Evolutionary conservation across 2,113 vertebrate species (phyloP).

Genomic region (Tragelaphus strepsiceros): DNA sequence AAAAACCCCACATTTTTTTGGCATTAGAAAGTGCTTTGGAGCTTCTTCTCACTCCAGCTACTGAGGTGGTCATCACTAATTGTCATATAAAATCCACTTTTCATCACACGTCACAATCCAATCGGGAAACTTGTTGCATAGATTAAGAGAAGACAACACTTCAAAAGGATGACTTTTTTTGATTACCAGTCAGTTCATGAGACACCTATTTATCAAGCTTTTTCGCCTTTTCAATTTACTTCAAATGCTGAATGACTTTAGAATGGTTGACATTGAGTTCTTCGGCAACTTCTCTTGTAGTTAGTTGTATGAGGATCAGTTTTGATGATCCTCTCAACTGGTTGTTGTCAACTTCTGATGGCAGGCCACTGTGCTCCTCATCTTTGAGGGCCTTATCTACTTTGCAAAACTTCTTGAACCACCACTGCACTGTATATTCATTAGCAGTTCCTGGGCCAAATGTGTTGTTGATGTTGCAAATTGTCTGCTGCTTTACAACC

Average conservation of each 20-base stretch:
- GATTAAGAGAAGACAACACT: background rate
- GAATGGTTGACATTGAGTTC: background rate
- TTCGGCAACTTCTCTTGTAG: background rate
- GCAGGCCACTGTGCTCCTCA: background rate
- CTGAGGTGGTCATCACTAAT: background rate
- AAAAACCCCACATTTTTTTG: background rate
- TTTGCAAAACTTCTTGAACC: background rate
- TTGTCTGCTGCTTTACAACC: background rate
- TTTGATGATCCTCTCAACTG: background rate
- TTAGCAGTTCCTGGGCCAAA: background rate
- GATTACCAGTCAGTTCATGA: background rate
- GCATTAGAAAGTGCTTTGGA: background rate
- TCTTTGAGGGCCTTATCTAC: background rate
- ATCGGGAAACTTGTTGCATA: background rate
- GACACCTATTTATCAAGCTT: background rate
- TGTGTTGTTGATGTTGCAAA: background rate
- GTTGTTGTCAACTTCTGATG: background rate
- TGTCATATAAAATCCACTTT: background rate
- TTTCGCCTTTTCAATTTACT: background rate
- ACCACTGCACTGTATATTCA: background rate
- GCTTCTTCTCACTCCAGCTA: background rate
- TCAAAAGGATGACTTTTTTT: background rate
- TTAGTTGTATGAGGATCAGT: background rate
- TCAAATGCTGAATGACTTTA: background rate
- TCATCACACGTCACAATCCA: background rate